A percentile compares a stretch with the other conserved stretches of the same genome.
phyloP scores from a whole-genome alignment of 2,888 invertebrate species.

The Leucophenga maculata region DNA sequence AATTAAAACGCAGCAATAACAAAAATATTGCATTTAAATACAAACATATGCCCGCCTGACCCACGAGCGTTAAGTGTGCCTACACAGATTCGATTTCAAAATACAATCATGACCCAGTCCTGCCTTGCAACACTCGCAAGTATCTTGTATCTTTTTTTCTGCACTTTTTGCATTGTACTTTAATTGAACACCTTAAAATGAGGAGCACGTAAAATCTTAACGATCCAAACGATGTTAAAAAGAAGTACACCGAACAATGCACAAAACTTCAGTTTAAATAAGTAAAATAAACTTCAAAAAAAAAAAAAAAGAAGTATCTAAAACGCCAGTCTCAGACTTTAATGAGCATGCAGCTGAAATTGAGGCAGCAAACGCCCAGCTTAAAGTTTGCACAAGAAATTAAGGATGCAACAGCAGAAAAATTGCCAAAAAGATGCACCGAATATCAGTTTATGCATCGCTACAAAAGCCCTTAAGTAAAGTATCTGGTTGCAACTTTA shows the following conservation, averaged over 20 bases:
- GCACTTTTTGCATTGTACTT: conserved; percentile 30
- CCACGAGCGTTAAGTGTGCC: conserved; percentile 2
- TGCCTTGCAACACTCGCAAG: too few species aligned
- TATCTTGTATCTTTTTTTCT: neutral
- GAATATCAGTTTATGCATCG: conserved; percentile 63
- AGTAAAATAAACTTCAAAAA: conserved; percentile 13
- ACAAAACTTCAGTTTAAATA: neutral
- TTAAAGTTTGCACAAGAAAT: conserved; percentile 62
- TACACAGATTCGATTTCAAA: neutral
- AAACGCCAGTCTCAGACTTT: conserved; percentile 30
- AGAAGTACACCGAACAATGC: conserved; percentile 36
- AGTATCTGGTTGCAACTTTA: conserved; percentile 66
- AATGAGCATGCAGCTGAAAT: conserved; percentile 50
- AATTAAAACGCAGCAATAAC: too few species aligned
- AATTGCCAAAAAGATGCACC: conserved; percentile 22
- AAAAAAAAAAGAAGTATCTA: conserved; percentile 24
- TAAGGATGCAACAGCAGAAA: conserved; percentile 41
- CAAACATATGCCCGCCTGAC: neutral
- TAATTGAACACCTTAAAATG: conserved; percentile 66
- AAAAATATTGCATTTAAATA: neutral
- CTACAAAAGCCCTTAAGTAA: conserved; percentile 61
- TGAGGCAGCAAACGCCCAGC: conserved; percentile 49
- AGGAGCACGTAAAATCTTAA: conserved; percentile 64
- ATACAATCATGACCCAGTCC: too few species aligned
- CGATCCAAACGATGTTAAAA: conserved; percentile 39